A percentile compares a stretch with the other conserved stretches of the same genome.
Conservation (phyloP, 2,888 invertebrate genomes). For the Pandemis heparana region DNA sequence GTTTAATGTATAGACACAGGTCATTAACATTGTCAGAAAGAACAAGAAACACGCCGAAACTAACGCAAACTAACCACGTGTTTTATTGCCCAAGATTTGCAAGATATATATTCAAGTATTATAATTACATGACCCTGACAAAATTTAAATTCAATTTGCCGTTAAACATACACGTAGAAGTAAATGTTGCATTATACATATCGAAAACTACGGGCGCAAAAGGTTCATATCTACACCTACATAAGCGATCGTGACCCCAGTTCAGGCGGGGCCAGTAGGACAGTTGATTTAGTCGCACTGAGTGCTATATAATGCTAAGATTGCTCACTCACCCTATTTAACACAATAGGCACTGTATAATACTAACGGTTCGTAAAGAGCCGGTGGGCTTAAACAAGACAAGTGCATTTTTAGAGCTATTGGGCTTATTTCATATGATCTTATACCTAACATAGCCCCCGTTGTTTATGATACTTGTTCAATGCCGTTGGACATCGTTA, state of each 20-base stretch:
- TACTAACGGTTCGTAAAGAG: not conserved
- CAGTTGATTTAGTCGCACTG: conserved; percentile 41
- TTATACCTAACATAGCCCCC: not conserved
- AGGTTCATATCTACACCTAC: conserved; percentile 38
- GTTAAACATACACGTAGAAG: not conserved
- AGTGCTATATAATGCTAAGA: conserved; percentile 19
- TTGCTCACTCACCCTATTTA: conserved; percentile 17
- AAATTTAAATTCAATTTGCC: not conserved
- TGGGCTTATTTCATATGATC: not conserved
- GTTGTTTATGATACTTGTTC: not conserved
- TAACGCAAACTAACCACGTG: conserved; percentile 8
- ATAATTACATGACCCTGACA: not conserved
- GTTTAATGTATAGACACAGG: conserved; percentile 30
- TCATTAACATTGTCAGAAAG: conserved; percentile 37
- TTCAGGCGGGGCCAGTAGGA: conserved; percentile 43
- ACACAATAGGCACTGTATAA: not conserved
- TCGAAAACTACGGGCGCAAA: conserved; percentile 25
- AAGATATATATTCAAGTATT: not conserved
- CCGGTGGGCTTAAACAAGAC: not conserved
- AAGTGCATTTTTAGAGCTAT: not conserved
- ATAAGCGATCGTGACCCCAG: conserved; percentile 41
- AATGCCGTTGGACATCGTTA: conserved; percentile 4
- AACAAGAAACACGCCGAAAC: not conserved
- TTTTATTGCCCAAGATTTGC: not conserved
- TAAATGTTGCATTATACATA: conserved; percentile 11